Conservation (phyloP, 2,113 vertebrate genomes). For the Axis porcinus region DNA sequence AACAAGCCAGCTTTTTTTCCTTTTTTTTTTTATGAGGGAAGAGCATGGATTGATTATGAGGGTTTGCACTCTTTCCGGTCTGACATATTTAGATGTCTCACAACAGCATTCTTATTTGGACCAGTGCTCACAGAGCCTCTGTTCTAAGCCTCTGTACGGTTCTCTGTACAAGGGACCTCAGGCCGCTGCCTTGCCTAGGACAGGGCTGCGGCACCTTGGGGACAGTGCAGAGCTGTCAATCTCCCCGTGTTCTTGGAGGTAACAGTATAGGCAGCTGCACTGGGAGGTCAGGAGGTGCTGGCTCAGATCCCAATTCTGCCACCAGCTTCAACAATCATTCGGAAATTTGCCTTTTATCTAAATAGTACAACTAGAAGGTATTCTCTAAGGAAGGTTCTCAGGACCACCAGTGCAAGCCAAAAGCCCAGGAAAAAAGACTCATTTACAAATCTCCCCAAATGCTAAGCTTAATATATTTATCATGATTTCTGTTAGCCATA, state of each 20-base stretch:
- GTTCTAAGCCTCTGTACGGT: too few relatives aligned
- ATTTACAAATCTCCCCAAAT: not conserved
- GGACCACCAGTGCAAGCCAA: not conserved
- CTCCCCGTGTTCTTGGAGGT: not conserved
- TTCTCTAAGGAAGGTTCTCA: not conserved
- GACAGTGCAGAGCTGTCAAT: not conserved
- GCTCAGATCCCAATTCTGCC: not conserved
- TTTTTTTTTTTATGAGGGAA: not conserved
- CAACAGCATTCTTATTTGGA: not conserved
- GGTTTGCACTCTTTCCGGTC: not conserved
- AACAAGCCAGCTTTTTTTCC: not conserved
- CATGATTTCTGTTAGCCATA: not conserved
- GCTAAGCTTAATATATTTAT: not conserved
- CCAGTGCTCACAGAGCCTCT: not conserved
- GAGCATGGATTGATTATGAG: not conserved
- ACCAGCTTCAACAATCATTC: not conserved
- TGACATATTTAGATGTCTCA: not conserved
- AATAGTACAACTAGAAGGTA: not conserved
- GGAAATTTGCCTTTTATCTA: not conserved
- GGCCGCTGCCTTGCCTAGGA: not conserved
- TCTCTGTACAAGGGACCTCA: rapidly evolving
- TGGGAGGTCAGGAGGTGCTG: not conserved
- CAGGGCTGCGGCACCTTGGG: not conserved
- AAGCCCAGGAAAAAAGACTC: not conserved
- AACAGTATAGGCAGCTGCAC: not conserved